Evolutionary conservation across 2,888 invertebrate species (phyloP), one percentile per base, ranked within the genome.

Genomic region (Phaedon cochleariae): DNA sequence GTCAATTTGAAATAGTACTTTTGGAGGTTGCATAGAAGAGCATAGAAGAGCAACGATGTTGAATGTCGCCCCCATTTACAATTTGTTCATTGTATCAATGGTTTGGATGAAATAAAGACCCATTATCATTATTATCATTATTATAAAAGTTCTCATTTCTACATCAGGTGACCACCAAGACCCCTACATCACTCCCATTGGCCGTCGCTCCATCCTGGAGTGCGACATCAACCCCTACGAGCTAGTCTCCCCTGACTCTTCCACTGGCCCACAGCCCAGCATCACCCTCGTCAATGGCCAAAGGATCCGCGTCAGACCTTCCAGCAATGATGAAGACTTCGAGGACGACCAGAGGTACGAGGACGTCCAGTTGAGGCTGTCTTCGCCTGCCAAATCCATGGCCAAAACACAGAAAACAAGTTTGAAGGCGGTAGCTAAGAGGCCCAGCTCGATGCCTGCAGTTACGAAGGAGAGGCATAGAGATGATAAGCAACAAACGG

Each of bases 141-240:
- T n/a, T n/a, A n/a, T n/a, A n/a, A n/a, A n/a, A n/a, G n/a, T n/a
- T n/a, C n/a, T n/a, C n/a, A n/a, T n/a, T n/a, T n/a, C n/a, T n/a
- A n/a, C n/a, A n/a, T 21, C 15, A 74, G 76, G 68, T 64, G 64
- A 59, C 34, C 69, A 71, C 41, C 34, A 53, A 22, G 65, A 68
- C 21, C 65, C 69, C 17, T 69, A 69, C 54, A 72, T 69, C 53
- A 77, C 78, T 18, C 75, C 78, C 7, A 71, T 77, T 59, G 81
- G 84, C 12, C 81, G 90, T 49, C 90, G 88, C 71, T 94, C 94
- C 17, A 94, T 94, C 71, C 84, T 94, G 46, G 91, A 93, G 75
- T 94, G 94, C 84, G 90, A 92, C 80, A 92, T 94, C 45, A 94
- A 94, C 82, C 93, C 94, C 2, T 94, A 94, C 80, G 92, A 93